A percentile compares a stretch with the other conserved stretches of the same genome.
Conservation (phyloP, 2,113 vertebrate species). For the human region GRCh38 chr5:50958501-50959000, state of each 20-base stretch:
- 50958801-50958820: not conserved
- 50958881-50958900: not conserved
- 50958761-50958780: not conserved
- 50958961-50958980: not conserved
- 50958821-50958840: not conserved
- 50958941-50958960: not conserved
- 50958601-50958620: not conserved
- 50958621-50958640: accelerated
- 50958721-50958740: not conserved
- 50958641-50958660: too few relatives aligned
- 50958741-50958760: not conserved
- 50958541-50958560: not conserved
- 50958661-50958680: not conserved
- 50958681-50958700: not conserved
- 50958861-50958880: not conserved
- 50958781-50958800: not conserved
- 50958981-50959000: not conserved
- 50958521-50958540: not conserved
- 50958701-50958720: not conserved
- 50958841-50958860: not conserved
- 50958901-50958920: not conserved
- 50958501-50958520: not conserved
- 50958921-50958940: not conserved
- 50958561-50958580: too few relatives aligned
- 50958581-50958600: not conserved